phyloP scores from a whole-genome alignment of 53 echinoderm and acorn worm genomes.

The Mesocentrotus franciscanus region DNA sequence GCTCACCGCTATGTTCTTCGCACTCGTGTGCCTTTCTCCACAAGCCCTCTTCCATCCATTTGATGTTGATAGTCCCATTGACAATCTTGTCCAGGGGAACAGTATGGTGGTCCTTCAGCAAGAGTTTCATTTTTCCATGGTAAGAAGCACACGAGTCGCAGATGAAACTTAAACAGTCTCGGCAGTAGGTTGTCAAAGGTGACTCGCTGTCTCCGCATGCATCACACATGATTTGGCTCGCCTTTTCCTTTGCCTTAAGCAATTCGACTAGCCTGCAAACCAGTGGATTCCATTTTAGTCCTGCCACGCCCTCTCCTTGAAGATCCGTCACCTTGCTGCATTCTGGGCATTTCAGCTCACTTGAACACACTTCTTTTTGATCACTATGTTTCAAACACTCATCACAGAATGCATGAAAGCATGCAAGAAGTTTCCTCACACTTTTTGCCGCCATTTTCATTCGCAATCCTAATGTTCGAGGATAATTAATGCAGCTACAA shows the following conservation, averaged over 20 bases:
- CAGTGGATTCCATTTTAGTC: not conserved
- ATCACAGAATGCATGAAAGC: too few species aligned
- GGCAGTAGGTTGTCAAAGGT: not conserved
- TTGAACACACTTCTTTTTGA: not conserved
- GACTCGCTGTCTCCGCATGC: not conserved
- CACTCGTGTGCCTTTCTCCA: slow-evolving; percentile 30
- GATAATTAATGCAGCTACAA: not conserved
- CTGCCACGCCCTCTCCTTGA: not conserved
- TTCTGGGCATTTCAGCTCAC: not conserved
- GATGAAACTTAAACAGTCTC: slow-evolving; percentile 2
- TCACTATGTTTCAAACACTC: not conserved
- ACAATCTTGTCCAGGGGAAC: slow-evolving; percentile 7
- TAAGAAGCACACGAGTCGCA: not conserved
- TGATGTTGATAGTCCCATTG: not conserved
- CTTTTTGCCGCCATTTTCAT: not conserved
- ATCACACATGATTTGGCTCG: not conserved
- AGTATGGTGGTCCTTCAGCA: not conserved
- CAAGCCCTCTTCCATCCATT: not conserved
- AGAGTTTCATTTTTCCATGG: not conserved
- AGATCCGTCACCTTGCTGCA: not conserved
- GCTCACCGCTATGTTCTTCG: not conserved
- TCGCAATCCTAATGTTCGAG: not conserved
- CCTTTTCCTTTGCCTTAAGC: not conserved
- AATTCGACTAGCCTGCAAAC: not conserved
- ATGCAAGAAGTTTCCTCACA: too few species aligned